Base-by-base conservation (phyloP, 2,888 invertebrate species). In the Melipona beecheii region DNA sequence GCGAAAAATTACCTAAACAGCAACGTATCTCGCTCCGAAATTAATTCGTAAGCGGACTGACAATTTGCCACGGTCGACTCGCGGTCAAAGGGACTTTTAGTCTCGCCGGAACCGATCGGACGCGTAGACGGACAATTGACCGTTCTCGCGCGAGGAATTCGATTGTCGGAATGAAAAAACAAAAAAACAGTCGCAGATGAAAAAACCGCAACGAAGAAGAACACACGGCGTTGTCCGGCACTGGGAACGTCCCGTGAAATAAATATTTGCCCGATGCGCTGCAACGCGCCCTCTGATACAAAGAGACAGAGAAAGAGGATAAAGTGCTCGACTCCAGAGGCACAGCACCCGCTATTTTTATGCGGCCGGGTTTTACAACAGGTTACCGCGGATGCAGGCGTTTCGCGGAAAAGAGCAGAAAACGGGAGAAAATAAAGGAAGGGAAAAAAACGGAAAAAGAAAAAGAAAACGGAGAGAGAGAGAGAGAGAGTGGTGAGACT, bases 301-400 rank as follows among this genome's bases (percentile, higher is more conserved):
- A 86, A 82, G 81, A 86, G 85, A 75, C 73, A 79, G 79, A 81
- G 81, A 84, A 78, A 77, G 78, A 83, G 86, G 83, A 88, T 83
- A 85, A 89, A 83, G 82, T 76, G 81, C 79, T 83, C 79, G 85
- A 73, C 72, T 76, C 74, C 62, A 64, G 77, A 81, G 43, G 80
- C 84, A 72, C 87, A 80, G 85, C 87, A 86, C 86, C 85, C 90
- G 91, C 92, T 93, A 94, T 94, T 94, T 94, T 93, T 92, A 92
- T 89, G 91, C 92, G 86, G 87, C 87, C 86, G 89, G 87, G 85
- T 90, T 92, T 91, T 90, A 92, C 93, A 92, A 91, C 93, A 92
- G 91, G 92, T 93, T 92, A 92, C 87, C 89, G 87, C 88, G 88
- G 88, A 76, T 81, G 84, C 85, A 78, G 77, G 87, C 85, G 79